Conservation (phyloP, 1,140 invertebrate genomes). For the Dinoponera quadriceps region DNA sequence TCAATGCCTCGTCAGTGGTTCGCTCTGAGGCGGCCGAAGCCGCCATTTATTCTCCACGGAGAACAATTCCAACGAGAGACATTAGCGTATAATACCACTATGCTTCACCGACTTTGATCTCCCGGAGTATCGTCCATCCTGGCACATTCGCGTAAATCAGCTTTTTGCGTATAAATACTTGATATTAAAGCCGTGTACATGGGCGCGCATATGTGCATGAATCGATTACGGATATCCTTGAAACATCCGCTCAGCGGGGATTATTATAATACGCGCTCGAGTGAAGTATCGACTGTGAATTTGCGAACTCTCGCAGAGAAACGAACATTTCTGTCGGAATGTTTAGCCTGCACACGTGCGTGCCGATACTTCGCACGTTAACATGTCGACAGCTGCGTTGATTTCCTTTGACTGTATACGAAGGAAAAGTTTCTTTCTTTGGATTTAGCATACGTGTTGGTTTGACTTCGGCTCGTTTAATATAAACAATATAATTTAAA, state of each 20-base stretch:
- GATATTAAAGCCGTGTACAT: not conserved
- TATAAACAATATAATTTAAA: no score
- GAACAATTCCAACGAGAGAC: slow-evolving; percentile 9
- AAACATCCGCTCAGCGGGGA: not conserved
- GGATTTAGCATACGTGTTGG: no score
- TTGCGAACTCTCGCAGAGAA: not conserved
- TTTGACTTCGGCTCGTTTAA: no score
- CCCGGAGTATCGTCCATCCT: slow-evolving; percentile 9
- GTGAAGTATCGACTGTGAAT: not conserved
- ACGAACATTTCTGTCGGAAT: not conserved
- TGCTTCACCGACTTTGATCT: slow-evolving; percentile 39
- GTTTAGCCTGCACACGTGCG: no score
- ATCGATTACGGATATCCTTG: not conserved
- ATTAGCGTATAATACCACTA: slow-evolving; percentile 33
- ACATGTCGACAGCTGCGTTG: not conserved
- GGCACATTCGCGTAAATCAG: not conserved
- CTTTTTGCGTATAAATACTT: slow-evolving; percentile 43
- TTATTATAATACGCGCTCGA: slow-evolving; percentile 30
- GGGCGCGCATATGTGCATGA: not conserved
- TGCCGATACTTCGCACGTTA: not conserved
- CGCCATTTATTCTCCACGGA: slow-evolving; percentile 7
- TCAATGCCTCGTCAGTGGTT: slow-evolving; percentile 9
- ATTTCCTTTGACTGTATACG: no score
- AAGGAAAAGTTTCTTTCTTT: no score
- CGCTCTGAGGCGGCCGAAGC: not conserved